Conservation (phyloP, 2,113 vertebrate species). For the Rallus limicola region DNA sequence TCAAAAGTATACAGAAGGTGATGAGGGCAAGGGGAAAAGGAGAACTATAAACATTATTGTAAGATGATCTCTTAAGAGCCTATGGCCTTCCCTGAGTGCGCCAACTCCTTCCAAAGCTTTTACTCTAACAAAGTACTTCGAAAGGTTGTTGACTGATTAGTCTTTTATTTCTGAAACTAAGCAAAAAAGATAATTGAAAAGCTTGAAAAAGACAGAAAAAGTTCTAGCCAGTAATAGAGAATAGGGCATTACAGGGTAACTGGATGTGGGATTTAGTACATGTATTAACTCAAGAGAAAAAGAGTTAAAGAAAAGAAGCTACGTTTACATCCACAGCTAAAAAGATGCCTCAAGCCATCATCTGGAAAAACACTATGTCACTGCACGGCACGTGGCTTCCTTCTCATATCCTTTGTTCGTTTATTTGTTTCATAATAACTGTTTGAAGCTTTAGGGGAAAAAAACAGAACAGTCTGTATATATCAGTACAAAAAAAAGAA, state of each 20-base stretch:
- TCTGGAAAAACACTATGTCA: constrained; percentile 35
- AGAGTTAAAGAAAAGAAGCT: constrained; percentile 22
- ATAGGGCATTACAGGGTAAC: background rate
- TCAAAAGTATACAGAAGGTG: background rate
- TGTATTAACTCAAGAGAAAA: background rate
- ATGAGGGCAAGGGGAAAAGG: background rate
- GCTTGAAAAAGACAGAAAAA: background rate
- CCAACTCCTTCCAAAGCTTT: background rate
- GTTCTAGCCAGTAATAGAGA: background rate
- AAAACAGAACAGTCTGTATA: background rate
- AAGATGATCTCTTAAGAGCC: background rate
- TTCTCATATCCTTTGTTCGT: constrained; percentile 1
- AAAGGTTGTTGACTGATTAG: background rate
- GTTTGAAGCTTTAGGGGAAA: background rate
- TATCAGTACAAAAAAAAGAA: background rate
- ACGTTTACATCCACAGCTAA: background rate
- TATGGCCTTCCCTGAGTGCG: background rate
- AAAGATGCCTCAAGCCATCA: constrained; percentile 33
- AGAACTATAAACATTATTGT: background rate
- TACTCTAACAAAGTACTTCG: background rate
- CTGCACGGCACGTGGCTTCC: constrained; percentile 9
- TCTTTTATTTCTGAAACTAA: background rate
- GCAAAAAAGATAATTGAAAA: background rate
- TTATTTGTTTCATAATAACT: constrained; percentile 41
- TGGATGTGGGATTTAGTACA: background rate